Conservation (phyloP, 2,888 invertebrate genomes). For the Heliconius ismenius region DNA sequence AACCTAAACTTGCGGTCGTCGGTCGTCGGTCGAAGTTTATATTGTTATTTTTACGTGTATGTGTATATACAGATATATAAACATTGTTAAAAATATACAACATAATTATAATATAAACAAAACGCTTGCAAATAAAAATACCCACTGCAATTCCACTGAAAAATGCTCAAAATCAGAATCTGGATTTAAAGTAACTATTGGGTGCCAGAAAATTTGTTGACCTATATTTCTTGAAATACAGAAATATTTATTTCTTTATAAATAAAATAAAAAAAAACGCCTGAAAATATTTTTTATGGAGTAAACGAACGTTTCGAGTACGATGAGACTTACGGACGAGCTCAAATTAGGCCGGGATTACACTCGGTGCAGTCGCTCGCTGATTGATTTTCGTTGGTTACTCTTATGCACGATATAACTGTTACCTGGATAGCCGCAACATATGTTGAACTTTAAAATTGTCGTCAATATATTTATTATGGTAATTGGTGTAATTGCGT, state of each 20-base stretch:
- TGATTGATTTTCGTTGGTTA: slow-evolving; percentile 43
- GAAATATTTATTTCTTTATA: slow-evolving; percentile 25
- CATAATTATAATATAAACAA: not conserved
- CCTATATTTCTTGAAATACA: slow-evolving; percentile 18
- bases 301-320: slow-evolving; percentile 31
- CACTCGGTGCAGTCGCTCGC: slow-evolving; percentile 41
- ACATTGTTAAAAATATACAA: not conserved
- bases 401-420: slow-evolving; percentile 35
- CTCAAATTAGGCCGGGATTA: slow-evolving; percentile 44
- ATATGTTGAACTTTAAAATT: slow-evolving; percentile 29
- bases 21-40: no score
- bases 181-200: slow-evolving; percentile 20
- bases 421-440: slow-evolving; percentile 31
- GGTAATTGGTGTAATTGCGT: not conserved
- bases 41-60: no score
- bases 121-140: not conserved
- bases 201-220: slow-evolving; percentile 20
- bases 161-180: slow-evolving; percentile 9
- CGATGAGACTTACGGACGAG: slow-evolving; percentile 30
- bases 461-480: slow-evolving; percentile 21
- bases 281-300: slow-evolving; percentile 36
- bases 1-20: no score
- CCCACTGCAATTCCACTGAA: not conserved
- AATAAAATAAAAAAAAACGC: slow-evolving; percentile 24
- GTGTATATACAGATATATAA: not conserved